phyloP scores from a whole-genome alignment of 64 coral and sea anemone species.

The Trachythela sp. region DNA sequence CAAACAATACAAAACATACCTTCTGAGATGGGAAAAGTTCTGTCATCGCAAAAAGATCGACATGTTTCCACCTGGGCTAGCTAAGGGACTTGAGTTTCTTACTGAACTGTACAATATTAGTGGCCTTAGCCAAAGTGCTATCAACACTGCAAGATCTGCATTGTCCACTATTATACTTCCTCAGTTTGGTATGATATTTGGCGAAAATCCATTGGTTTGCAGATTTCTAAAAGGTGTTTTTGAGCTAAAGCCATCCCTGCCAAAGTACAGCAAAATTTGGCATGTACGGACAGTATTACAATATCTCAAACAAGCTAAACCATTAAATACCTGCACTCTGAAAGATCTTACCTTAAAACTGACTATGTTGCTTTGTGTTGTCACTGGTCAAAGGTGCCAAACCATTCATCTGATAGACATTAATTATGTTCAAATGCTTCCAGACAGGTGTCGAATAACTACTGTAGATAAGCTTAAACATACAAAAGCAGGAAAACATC shows the following conservation, averaged over 20 bases:
- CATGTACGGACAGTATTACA: neutral
- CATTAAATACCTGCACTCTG: neutral
- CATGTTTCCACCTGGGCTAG: neutral
- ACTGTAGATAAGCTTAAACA: too few species aligned
- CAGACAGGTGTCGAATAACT: too few species aligned
- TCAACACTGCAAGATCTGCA: neutral
- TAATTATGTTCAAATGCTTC: too few species aligned
- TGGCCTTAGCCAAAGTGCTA: neutral
- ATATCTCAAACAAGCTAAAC: neutral
- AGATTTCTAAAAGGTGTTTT: slow-evolving; percentile 43
- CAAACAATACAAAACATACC: neutral
- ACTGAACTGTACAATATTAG: neutral
- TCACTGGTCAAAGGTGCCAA: neutral
- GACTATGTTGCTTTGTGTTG: neutral
- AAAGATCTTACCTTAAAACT: neutral
- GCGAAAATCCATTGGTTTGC: slow-evolving; percentile 31
- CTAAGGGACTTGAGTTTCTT: neutral
- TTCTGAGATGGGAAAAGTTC: neutral
- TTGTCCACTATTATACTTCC: neutral
- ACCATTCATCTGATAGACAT: neutral
- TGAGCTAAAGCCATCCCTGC: slow-evolving; percentile 6
- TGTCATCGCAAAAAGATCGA: neutral
- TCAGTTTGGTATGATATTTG: neutral
- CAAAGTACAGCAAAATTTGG: slow-evolving; percentile 34
- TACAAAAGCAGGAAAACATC: too few species aligned